Percentiles rank a stretch among this genome's conserved stretches.
Evolutionary conservation across 2,113 vertebrate species (phyloP).

Genomic region (Gallinago paraguaiae): DNA sequence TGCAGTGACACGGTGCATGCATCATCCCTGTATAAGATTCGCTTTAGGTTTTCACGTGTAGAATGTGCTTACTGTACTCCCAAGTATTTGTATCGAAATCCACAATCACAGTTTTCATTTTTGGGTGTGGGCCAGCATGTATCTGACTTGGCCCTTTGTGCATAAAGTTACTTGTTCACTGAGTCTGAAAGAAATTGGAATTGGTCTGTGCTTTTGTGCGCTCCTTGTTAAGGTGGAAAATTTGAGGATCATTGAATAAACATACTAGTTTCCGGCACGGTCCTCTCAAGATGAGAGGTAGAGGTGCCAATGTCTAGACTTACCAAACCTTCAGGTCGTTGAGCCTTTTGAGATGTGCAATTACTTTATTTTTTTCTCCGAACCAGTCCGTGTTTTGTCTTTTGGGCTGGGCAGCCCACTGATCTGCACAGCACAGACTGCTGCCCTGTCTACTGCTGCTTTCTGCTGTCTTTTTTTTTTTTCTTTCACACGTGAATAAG

Average conservation of each 20-base stretch:
- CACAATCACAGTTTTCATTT: not conserved
- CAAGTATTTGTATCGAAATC: not conserved
- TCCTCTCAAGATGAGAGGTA: not conserved
- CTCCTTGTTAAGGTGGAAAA: not conserved
- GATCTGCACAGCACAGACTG: not conserved
- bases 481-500: slow-evolving; percentile 60
- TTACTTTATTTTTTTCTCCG: not conserved
- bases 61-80: not conserved
- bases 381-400: accelerated
- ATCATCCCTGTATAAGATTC: not conserved
- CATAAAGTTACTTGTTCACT: not conserved
- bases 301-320: not conserved
- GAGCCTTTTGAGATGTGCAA: not conserved
- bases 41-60: not conserved
- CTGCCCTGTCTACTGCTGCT: not conserved
- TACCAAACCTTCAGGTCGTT: not conserved
- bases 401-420: not conserved
- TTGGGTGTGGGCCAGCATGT: not conserved
- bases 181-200: not conserved
- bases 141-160: not conserved
- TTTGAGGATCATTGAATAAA: not conserved
- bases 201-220: not conserved
- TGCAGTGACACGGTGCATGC: not conserved
- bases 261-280: not conserved
- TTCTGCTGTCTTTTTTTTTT: slow-evolving; percentile 11